Evolutionary conservation across 2,113 vertebrate species (phyloP), one percentile per base, ranked within the genome.

Genomic region (Malurus cyaneus): DNA sequence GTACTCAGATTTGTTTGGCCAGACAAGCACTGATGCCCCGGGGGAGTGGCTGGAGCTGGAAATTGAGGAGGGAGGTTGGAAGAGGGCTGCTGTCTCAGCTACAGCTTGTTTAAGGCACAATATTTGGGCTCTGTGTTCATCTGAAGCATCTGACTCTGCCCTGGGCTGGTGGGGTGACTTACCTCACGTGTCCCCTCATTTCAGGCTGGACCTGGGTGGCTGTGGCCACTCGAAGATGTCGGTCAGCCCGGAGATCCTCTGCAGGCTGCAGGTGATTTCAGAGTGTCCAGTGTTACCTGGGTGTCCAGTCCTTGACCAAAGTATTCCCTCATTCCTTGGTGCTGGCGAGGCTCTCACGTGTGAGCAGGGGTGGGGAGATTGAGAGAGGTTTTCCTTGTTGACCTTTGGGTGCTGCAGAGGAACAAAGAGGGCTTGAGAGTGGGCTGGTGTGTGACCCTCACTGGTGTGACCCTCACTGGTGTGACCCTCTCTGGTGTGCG

Each of bases 221-320:
- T 44, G 42, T 46, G 34, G 50, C n/a, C 65, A 4, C 3, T 20
- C 15, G 4, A 94, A 91, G 49, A 66, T n/a, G 31, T 74, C 83
- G 0, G 60, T 96, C 52, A 97, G 57, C 36, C 89, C 85, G 0
- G 97, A 96, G 39, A 67, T 98, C 31, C 92, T 98, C 66, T 97
- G 94, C 89, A 97, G 96, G 76, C 83, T 98, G 84, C 98, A 98
- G 98, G 98, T 98, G 91, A 96, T 73, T 92, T 31, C 80, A 72
- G 42, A 12, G 76, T 62, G 5, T 5, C 17, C 28, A 53, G 10
- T 21, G 60, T 34, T 53, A 8, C 60, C 64, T 34, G 16, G 15
- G 5, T 5, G 10, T 34, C 80, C 19, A n/a, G 0, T 29, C 60
- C 79, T 56, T 53, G 72, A 12, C 36, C 49, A 3, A 7, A 67